These are phyloP conservation scores for Coelogynopora nodosa DNA, from an alignment of 2,888 invertebrate species.

Conservation along the genomic window DNA sequence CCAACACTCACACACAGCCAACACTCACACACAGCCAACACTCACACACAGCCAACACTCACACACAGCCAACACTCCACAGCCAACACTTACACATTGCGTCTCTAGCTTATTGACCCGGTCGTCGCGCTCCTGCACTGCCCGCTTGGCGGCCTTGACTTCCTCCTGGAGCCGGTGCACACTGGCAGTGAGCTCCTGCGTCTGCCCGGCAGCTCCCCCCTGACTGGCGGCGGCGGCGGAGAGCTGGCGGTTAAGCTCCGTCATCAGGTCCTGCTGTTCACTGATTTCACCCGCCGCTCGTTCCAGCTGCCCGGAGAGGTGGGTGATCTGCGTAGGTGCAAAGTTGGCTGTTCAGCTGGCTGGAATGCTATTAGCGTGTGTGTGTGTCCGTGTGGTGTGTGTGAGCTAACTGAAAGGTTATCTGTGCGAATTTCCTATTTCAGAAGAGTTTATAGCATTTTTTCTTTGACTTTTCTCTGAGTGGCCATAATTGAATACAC, in stretches of 20 bases:
- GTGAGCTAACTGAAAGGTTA: too few species aligned
- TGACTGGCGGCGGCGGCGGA: neutral
- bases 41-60: neutral
- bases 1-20: too few species aligned
- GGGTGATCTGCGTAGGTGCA: neutral
- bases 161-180: slow-evolving; percentile 34
- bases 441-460: too few species aligned
- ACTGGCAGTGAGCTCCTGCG: neutral
- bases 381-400: too few species aligned
- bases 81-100: slow-evolving; percentile 37
- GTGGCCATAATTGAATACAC: too few species aligned
- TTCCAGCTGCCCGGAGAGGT: neutral
- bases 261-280: neutral
- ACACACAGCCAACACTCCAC: neutral
- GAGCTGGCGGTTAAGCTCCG: neutral
- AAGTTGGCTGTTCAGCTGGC: too few species aligned
- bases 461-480: too few species aligned
- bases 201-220: neutral
- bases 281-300: neutral
- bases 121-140: slow-evolving; percentile 39
- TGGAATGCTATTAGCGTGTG: too few species aligned
- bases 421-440: too few species aligned
- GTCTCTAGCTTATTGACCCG: slow-evolving; percentile 44
- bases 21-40: too few species aligned
- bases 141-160: slow-evolving; percentile 6